Percentiles rank a stretch among this genome's conserved stretches.
Conservation (phyloP, 1,140 invertebrate genomes). For the Euwallacea fornicatus region DNA sequence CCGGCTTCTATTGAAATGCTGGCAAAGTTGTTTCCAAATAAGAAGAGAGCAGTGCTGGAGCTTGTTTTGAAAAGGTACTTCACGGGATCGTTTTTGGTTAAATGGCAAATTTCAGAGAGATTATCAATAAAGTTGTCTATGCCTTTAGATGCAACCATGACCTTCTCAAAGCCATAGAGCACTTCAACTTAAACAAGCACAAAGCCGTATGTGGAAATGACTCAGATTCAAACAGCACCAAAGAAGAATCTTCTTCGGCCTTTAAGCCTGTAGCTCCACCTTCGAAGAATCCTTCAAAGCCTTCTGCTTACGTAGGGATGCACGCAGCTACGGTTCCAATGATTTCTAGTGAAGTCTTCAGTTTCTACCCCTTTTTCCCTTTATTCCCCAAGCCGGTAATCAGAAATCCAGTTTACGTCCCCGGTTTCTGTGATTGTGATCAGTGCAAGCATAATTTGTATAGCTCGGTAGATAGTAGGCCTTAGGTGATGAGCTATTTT, state of each 20-base stretch:
- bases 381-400: slow-evolving; percentile 50
- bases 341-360: slow-evolving; percentile 50
- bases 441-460: slow-evolving; percentile 47
- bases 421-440: slow-evolving; percentile 52
- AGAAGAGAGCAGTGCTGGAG: slow-evolving; percentile 84
- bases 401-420: slow-evolving; percentile 51
- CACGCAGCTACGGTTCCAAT: slow-evolving; percentile 47
- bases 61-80: slow-evolving; percentile 56
- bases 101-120: not conserved
- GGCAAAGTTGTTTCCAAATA: slow-evolving; percentile 80
- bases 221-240: slow-evolving; percentile 29
- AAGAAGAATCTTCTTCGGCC: slow-evolving; percentile 44
- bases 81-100: not conserved
- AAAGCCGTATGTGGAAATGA: slow-evolving; percentile 31
- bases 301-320: slow-evolving; percentile 26
- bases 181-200: slow-evolving; percentile 48
- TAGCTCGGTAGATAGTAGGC: slow-evolving; percentile 27
- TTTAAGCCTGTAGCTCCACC: slow-evolving; percentile 46
- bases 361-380: slow-evolving; percentile 52
- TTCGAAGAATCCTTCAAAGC: slow-evolving; percentile 35
- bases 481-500: not conserved
- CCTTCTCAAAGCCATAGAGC: slow-evolving; percentile 51
- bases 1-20: slow-evolving; percentile 80
- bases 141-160: slow-evolving; percentile 50
- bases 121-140: not conserved